A percentile compares a stretch with the other conserved stretches of the same genome.
These are phyloP conservation scores for Cathartes aura DNA, from an alignment of 2,113 vertebrate species.

Conservation along the genomic window DNA sequence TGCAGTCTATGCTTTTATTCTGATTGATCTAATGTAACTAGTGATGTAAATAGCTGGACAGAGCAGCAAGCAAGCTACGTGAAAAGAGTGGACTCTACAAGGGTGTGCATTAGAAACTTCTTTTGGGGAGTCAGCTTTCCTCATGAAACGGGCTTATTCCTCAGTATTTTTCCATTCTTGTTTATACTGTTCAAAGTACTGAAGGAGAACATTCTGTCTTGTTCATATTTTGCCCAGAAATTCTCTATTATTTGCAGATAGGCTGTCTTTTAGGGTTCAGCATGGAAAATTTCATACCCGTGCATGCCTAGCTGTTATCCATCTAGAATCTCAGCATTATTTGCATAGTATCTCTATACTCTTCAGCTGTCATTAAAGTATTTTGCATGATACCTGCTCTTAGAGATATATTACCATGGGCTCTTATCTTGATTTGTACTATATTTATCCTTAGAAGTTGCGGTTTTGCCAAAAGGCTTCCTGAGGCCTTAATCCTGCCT, in stretches of 20 bases:
- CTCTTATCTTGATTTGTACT: background rate
- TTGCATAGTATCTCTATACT: background rate
- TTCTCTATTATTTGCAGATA: background rate
- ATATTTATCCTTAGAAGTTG: background rate
- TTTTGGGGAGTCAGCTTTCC: background rate
- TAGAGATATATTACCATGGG: background rate
- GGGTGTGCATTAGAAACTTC: background rate
- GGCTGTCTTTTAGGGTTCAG: background rate
- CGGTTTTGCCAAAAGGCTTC: background rate
- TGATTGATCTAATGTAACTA: background rate
- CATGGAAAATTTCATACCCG: background rate
- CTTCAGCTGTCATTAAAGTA: background rate
- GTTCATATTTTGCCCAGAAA: background rate
- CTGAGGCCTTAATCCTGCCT: background rate
- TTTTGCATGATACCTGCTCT: background rate
- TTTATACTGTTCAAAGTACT: background rate
- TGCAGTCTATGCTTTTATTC: background rate
- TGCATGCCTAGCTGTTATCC: background rate
- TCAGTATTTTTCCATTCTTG: background rate
- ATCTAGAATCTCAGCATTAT: background rate
- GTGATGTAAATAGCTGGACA: background rate
- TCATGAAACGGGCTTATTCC: background rate
- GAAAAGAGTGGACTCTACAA: background rate
- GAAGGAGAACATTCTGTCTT: background rate
- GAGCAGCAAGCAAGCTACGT: background rate